A percentile compares a stretch with the other conserved stretches of the same genome.
Evolutionary conservation across 2,113 vertebrate genomes (phyloP).

Genomic region (Heloderma charlesbogerti): DNA sequence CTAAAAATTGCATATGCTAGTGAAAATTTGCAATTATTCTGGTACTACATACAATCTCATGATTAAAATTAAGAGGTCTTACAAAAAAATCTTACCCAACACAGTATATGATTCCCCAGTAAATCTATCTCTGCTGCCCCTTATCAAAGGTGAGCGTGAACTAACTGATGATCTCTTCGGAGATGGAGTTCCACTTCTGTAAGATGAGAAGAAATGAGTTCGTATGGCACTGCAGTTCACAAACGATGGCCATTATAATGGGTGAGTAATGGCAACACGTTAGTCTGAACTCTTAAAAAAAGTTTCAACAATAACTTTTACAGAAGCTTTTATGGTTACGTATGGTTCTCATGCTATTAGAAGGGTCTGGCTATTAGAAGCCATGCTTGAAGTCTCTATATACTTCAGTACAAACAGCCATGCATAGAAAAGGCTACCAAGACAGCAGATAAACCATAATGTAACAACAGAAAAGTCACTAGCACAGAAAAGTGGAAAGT

Average conservation of each 20-base stretch:
- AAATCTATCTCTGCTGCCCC: slow-evolving; percentile 88
- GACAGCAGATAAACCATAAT: not conserved
- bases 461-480: not conserved
- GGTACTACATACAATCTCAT: not conserved
- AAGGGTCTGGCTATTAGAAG: not conserved
- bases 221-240: slow-evolving; percentile 15
- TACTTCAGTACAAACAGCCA: not conserved
- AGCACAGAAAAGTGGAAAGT: not conserved
- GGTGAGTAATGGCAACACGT: slow-evolving; percentile 3
- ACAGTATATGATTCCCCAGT: slow-evolving; percentile 96
- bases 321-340: not conserved
- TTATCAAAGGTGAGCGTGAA: slow-evolving; percentile 73
- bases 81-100: slow-evolving; percentile 81
- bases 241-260: slow-evolving; percentile 33
- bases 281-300: fast-evolving
- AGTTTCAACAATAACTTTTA: not conserved
- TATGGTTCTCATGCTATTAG: not conserved
- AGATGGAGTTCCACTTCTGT: slow-evolving; percentile 87
- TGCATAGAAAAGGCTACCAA: not conserved
- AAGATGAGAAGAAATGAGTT: slow-evolving; percentile 45
- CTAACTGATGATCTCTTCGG: slow-evolving; percentile 83
- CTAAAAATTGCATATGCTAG: not conserved
- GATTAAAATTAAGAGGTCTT: not conserved
- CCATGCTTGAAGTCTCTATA: not conserved
- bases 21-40: not conserved